These are phyloP conservation scores for Ctena decussata DNA, from an alignment of 2,888 invertebrate genomes.

Conservation along the genomic window DNA sequence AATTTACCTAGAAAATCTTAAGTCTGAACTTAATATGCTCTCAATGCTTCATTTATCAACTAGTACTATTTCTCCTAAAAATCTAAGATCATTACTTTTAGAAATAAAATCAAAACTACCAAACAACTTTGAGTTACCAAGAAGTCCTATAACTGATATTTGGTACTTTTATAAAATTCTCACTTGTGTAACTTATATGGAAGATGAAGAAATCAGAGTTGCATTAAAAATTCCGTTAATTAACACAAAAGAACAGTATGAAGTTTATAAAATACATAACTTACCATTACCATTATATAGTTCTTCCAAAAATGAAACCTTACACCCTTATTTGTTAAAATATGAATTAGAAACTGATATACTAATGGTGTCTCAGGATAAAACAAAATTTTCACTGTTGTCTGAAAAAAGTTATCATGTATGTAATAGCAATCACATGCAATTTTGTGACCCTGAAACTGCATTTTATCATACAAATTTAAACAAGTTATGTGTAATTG, in stretches of 20 bases:
- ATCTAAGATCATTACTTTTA: constrained; percentile 8
- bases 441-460: background rate
- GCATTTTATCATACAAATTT: background rate
- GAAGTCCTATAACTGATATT: constrained; percentile 24
- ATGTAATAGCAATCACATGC: background rate
- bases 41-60: constrained; percentile 11
- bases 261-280: too few relatives aligned
- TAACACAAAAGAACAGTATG: background rate
- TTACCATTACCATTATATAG: too few relatives aligned
- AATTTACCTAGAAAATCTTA: constrained; percentile 15
- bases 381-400: background rate
- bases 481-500: constrained; percentile 5
- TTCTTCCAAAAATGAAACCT: too few relatives aligned
- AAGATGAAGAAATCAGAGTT: constrained; percentile 12
- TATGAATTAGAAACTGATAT: constrained; percentile 2
- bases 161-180: constrained; percentile 38
- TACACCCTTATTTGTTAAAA: too few relatives aligned
- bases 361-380: background rate
- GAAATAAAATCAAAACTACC: constrained; percentile 25
- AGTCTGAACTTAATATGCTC: constrained; percentile 20
- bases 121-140: constrained; percentile 19
- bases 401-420: background rate
- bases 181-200: constrained; percentile 19
- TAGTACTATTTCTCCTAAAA: constrained; percentile 22
- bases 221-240: constrained; percentile 16